A percentile compares a stretch with the other conserved stretches of the same genome.
These are phyloP conservation scores for Acrobasis repandana DNA, from an alignment of 2,888 invertebrate species.

Conservation along the genomic window DNA sequence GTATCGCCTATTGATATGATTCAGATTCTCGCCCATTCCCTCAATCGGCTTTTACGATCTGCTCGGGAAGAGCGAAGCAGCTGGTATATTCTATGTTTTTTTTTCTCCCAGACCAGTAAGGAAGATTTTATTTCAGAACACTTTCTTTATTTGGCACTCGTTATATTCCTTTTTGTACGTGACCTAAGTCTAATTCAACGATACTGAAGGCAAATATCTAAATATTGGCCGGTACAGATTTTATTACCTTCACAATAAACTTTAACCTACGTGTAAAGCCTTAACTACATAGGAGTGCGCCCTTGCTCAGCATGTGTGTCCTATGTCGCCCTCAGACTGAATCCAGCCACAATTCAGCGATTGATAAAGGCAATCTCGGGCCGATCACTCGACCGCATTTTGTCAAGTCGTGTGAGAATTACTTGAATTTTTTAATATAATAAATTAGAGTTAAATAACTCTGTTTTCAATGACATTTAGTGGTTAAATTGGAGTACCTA, in stretches of 20 bases:
- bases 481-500: not conserved
- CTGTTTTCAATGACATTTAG: not conserved
- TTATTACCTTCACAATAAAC: too few species aligned
- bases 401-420: constrained; percentile 16
- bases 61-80: too few species aligned
- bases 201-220: too few species aligned
- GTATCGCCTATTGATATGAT: too few species aligned
- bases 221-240: too few species aligned
- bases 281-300: not conserved
- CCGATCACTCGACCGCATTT: constrained; percentile 1
- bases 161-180: too few species aligned
- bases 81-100: too few species aligned
- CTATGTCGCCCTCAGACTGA: not conserved
- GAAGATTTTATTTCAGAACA: not conserved
- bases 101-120: too few species aligned
- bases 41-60: too few species aligned
- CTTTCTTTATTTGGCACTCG: not conserved
- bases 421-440: constrained; percentile 6
- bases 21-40: too few species aligned
- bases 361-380: not conserved
- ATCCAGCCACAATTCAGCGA: not conserved
- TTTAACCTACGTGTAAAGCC: too few species aligned
- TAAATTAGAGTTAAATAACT: not conserved
- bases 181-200: too few species aligned
- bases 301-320: not conserved